phyloP scores from a whole-genome alignment of 1,140 invertebrate genomes.

The Hycleus cichorii region DNA sequence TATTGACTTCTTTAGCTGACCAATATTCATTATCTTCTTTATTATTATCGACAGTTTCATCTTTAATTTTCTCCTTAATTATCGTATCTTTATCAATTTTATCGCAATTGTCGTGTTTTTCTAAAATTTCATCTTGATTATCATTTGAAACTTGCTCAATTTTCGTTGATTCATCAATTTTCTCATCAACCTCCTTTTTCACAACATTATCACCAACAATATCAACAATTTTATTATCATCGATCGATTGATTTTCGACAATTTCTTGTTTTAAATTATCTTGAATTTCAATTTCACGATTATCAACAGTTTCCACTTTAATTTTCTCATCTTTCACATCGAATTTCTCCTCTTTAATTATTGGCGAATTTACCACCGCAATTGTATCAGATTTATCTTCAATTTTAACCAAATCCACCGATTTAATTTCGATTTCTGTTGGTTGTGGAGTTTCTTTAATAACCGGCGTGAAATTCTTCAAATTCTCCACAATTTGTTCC shows the following conservation, averaged over 20 bases:
- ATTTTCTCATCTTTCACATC: constrained; percentile 5
- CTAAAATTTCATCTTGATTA: constrained; percentile 20
- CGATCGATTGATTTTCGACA: background rate
- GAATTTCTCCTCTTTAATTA: constrained; percentile 9
- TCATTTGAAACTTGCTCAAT: constrained; percentile 31
- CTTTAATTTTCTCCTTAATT: too few relatives aligned
- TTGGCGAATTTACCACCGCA: background rate
- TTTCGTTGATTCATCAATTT: constrained; percentile 29
- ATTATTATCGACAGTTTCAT: constrained; percentile 20
- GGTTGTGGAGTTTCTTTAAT: constrained; percentile 30
- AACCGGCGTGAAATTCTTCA: constrained; percentile 18
- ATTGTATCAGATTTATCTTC: background rate
- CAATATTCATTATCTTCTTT: constrained; percentile 69
- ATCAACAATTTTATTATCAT: background rate
- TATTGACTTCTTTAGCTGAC: constrained; percentile 68
- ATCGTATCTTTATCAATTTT: too few relatives aligned
- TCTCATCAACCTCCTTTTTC: constrained; percentile 31
- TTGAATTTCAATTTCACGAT: constrained; percentile 12
- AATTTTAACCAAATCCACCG: background rate
- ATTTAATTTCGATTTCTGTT: background rate
- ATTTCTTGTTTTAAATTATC: constrained; percentile 13
- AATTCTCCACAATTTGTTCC: background rate
- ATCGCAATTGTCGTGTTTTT: constrained; percentile 44
- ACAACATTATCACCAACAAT: background rate
- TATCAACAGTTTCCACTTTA: constrained; percentile 4